Base-by-base conservation (phyloP, 1,140 invertebrate genomes). In the Achroia grisella region DNA sequence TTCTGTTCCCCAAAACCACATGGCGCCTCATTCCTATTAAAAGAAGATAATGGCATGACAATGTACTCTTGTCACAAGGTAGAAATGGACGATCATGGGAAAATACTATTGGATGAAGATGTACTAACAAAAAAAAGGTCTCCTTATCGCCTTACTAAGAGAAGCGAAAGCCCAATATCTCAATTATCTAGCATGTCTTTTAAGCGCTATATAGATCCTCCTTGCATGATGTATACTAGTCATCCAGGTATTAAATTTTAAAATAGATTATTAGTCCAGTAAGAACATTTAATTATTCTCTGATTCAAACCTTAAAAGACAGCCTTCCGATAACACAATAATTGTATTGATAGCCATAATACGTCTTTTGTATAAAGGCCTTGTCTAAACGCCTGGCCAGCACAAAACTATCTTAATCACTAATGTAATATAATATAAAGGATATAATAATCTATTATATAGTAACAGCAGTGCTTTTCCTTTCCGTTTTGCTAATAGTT, bases 21-120 rank as follows among this genome's bases (percentile, higher is more conserved):
- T 14, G 70, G 64, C 23, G 68, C 72, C 9, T 71, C 72, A 14
- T 56, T 64, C 34, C 48, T 82, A 3, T 48, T 58, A 12, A 80
- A 84, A 45, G 62, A 77, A 35, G 71, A 79, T 17, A 67, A 80
- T 36, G 80, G 78, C 8, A 80, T 84, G 61, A 63, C 69, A 8
- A 67, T 84, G 60, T 84, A 75, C 17, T 67, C 80, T 2, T 80
- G 78, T 46, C 78, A 82, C 11, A 74, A 79, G 50, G 80, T 84
- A 8, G 80, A 84, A 64, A 75, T 84, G 74, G 74, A 84, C 37
- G 66, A 64, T 12, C 65, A 73, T 11, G 80, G 80, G 6, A 82
- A 82, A 62, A 68, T 84, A 30, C 46, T 80, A n/a, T 55, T 84
- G 48, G 76, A 84, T 29, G 78, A 84, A 66, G 69, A 73, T 33